A percentile compares a stretch with the other conserved stretches of the same genome.
These are phyloP conservation scores for Anolis carolinensis DNA, from an alignment of 2,113 vertebrate species.

Conservation along the genomic window DNA sequence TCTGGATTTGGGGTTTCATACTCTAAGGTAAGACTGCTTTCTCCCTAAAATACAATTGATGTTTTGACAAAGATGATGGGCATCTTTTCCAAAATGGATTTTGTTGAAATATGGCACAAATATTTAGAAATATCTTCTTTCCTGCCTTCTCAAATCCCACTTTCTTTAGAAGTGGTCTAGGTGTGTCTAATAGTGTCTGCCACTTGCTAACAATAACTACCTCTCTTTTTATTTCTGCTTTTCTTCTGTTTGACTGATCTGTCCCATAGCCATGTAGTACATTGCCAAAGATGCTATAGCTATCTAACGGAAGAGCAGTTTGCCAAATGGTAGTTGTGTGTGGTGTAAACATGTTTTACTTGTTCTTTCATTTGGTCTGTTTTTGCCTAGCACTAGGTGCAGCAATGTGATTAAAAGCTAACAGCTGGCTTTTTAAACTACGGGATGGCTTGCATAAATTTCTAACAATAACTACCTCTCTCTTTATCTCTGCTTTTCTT, in stretches of 20 bases:
- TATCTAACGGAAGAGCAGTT: background rate
- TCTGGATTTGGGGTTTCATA: background rate
- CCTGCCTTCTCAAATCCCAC: background rate
- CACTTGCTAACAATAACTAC: background rate
- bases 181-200: background rate
- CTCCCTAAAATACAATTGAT: background rate
- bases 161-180: background rate
- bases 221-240: background rate
- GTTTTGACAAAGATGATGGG: background rate
- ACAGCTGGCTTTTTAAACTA: background rate
- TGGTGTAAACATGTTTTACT: background rate
- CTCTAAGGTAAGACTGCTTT: background rate
- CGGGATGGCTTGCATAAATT: background rate
- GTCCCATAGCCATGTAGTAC: background rate
- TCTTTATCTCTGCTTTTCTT: background rate
- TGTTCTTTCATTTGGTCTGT: background rate
- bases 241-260: background rate
- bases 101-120: too few species aligned
- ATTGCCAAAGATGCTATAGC: background rate
- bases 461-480: background rate
- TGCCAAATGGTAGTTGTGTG: background rate
- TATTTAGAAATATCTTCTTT: background rate
- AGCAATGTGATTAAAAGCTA: background rate
- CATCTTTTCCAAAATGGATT: background rate
- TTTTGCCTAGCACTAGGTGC: background rate